Evolutionary conservation across 2,113 vertebrate species (phyloP).

Genomic region (Panthera uncia): DNA sequence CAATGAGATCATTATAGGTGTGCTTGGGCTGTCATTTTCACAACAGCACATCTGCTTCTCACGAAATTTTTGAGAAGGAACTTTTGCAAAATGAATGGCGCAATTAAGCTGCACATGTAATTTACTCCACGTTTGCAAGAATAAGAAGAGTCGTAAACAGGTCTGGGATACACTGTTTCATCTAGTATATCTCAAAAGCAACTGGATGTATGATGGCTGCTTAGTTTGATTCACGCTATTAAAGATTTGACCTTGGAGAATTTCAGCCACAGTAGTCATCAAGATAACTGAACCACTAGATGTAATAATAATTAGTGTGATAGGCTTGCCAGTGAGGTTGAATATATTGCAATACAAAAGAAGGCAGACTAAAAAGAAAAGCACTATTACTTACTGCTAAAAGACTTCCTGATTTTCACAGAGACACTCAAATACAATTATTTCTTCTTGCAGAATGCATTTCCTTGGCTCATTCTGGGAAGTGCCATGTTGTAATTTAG

Average conservation of each 20-base stretch:
- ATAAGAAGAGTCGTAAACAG: constrained; percentile 67
- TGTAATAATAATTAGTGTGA: constrained; percentile 83
- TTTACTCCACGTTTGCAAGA: constrained; percentile 45
- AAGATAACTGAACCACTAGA: constrained; percentile 81
- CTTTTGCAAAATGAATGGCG: constrained; percentile 35
- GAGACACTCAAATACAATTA: constrained; percentile 82
- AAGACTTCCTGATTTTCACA: constrained; percentile 82
- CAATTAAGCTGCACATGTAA: constrained; percentile 59
- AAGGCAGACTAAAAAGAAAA: constrained; percentile 74
- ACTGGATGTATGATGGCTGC: not conserved
- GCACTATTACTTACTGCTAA: constrained; percentile 74
- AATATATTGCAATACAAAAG: constrained; percentile 75
- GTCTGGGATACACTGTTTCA: constrained; percentile 47
- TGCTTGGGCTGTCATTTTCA: constrained; percentile 42
- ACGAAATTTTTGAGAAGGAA: constrained; percentile 54
- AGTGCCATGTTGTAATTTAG: constrained; percentile 80
- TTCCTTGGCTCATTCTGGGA: constrained; percentile 80
- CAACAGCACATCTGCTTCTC: not conserved
- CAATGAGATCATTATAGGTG: not conserved
- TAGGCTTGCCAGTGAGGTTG: constrained; percentile 76
- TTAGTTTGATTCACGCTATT: constrained; percentile 72
- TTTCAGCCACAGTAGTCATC: constrained; percentile 77
- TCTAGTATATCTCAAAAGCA: constrained; percentile 44
- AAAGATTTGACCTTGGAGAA: constrained; percentile 81
- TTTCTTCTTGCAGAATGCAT: constrained; percentile 79